Base-by-base conservation (phyloP, 2,113 vertebrate genomes). In the Saccopteryx bilineata region DNA sequence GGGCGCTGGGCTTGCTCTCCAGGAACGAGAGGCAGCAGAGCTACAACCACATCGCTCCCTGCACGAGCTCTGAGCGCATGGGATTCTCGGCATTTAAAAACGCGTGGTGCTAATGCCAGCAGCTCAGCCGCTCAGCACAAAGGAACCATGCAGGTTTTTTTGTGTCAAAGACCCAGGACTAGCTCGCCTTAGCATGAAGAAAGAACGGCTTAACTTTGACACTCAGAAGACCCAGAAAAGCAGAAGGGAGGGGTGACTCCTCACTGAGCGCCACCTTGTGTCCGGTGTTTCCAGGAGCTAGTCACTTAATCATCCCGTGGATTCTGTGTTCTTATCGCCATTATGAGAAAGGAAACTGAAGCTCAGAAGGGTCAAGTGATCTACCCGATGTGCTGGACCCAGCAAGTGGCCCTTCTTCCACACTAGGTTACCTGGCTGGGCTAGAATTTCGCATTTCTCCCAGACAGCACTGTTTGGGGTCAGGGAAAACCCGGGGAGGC, bases 101-200 rank as follows among this genome's bases (percentile, higher is more conserved):
- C 1, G 11, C 0, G n/a, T 50, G 7, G 28, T 2, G 2, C 50
- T 2, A 3, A 48, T 18, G 28, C 5, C 23, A 31, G 31, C 58
- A 68, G 58, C 48, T 17, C 12, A 31, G 31, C 58, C 61, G 58
- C 48, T 17, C 12, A 8, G 10, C 56, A 46, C 48, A 48, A 46
- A 72, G 15, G 58, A 60, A 52, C 4, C 71, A n/a, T 0, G 9
- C 9, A 15, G 33, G 33, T 9, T 58, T 78, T 91, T 19, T 21
- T 61, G 24, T 12, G 65, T 28, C 31, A 4, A 46, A 5, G 26
- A 63, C 7, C 7, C 94, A 52, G 39, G 21, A 39, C 1, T 0
- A 24, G 66, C 26, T 52, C 0, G 0, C 12, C 28, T 31, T 24
- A 33, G 21, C 31, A 10, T 2, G 18, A 85, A 19, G 58, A 2